phyloP scores from a whole-genome alignment of 2,888 invertebrate species.

The Ceriagrion tenellum region DNA sequence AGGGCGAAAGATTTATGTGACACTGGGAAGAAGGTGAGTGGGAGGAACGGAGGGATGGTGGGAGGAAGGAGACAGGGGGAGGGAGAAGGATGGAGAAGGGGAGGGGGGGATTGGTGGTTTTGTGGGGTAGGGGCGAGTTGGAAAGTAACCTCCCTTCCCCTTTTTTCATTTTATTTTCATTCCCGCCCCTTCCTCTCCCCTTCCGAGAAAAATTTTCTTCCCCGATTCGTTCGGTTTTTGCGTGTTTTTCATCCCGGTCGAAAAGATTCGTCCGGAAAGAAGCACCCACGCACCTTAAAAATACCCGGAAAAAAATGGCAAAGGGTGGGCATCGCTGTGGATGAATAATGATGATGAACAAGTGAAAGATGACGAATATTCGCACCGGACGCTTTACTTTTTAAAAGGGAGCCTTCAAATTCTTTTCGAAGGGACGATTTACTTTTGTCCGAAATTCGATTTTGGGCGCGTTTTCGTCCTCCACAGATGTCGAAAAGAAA shows the following conservation, averaged over 20 bases:
- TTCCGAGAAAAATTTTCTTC: not conserved
- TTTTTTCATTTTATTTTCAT: not conserved
- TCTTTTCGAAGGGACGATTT: not conserved
- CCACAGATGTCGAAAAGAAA: not conserved
- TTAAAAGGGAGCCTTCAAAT: not conserved
- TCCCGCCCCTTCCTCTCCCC: not conserved
- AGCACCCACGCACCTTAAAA: not conserved
- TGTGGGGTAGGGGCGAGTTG: not conserved
- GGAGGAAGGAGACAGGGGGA: not conserved
- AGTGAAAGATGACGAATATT: not conserved
- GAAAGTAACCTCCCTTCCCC: not conserved
- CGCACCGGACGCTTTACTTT: not conserved
- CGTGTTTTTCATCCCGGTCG: constrained; percentile 2
- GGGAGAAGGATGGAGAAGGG: not conserved
- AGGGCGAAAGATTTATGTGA: not conserved
- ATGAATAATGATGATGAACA: constrained; percentile 2
- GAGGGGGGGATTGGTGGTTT: not conserved
- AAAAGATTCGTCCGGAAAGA: not conserved
- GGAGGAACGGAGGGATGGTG: not conserved
- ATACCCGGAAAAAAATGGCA: not conserved
- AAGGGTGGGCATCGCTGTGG: not conserved
- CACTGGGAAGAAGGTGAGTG: constrained; percentile 10
- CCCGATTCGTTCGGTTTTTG: not conserved
- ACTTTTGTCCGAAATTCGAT: not conserved
- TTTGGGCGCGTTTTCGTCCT: not conserved